Base-by-base conservation (phyloP, 2,888 invertebrate genomes). In the Tribolium freemani region DNA sequence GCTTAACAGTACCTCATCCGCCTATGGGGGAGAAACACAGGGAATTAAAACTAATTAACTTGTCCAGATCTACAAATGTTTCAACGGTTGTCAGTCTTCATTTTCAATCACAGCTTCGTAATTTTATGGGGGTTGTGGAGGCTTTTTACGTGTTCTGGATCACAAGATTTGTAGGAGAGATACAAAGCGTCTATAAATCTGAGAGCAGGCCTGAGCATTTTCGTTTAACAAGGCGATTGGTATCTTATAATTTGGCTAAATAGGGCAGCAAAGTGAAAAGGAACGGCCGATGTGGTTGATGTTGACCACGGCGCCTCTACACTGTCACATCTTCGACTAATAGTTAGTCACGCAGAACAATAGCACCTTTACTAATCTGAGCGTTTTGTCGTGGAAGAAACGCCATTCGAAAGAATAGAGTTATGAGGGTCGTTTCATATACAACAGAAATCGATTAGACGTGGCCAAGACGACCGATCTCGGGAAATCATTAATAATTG, bases 371-470 rank as follows among this genome's bases (percentile, higher is more conserved):
- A 74, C 75, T 77, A 75, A 77, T 74, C 70, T 64, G 67, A 56
- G 9, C 76, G 73, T 78, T 80, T 78, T 78, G 79, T 79, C 78
- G 77, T 56, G 66, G 73, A 69, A 51, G 64, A 71, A 75, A 76
- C 73, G 75, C 74, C 75, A 73, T 75, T 75, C 63, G 67, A 73
- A 72, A 74, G 75, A 77, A 77, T 75, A 79, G 77, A 80, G 74
- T 80, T 80, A 81, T 81, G 79, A 75, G 80, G 79, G 80, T 81
- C 80, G 73, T 75, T 75, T 73, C 75, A 72, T 73, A 76, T 77
- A 80, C 79, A 80, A 78, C 80, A 76, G 76, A 80, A 79, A 77
- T 78, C 80, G 80, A 80, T 80, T 80, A 80, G 78, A 71, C 75
- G 72, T 75, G 75, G 72, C 69, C 71, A 48, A 20, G 54, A 46